A percentile compares a stretch with the other conserved stretches of the same genome.
phyloP scores from a whole-genome alignment of 2,113 vertebrate genomes.

The Eleginops maclovinus region DNA sequence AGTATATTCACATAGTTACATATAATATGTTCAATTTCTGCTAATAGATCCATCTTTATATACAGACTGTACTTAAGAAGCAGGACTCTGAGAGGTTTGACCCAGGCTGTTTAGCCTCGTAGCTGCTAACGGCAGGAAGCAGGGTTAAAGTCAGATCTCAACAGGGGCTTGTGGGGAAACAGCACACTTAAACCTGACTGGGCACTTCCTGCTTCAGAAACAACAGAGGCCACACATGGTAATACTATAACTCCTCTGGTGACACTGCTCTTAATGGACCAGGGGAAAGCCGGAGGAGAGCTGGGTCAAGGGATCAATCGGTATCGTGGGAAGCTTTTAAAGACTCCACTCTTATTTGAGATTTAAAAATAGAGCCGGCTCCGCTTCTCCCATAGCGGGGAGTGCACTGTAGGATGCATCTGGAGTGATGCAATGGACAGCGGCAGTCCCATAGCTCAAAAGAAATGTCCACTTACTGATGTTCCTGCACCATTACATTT shows the following conservation, averaged over 20 bases:
- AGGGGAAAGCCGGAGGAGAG: constrained; percentile 65
- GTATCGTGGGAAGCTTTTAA: constrained; percentile 82
- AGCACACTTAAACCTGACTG: constrained; percentile 75
- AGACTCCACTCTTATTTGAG: constrained; percentile 64
- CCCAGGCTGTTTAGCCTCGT: constrained; percentile 36
- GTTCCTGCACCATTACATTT: constrained; percentile 28
- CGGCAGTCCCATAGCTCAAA: constrained; percentile 36
- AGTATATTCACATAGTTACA: no score
- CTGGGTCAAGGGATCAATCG: constrained; percentile 78
- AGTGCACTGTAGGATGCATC: constrained; percentile 56
- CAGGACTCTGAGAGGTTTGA: constrained; percentile 22
- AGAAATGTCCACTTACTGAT: constrained; percentile 36
- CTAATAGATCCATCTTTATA: no score
- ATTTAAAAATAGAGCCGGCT: constrained; percentile 75
- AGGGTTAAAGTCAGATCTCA: constrained; percentile 65
- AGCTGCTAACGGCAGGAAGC: constrained; percentile 65
- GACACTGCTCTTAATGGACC: constrained; percentile 79
- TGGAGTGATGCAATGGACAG: constrained; percentile 41
- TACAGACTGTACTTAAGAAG: background rate
- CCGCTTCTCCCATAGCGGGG: constrained; percentile 62
- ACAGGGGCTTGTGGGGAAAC: constrained; percentile 68
- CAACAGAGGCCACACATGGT: constrained; percentile 69
- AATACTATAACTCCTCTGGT: constrained; percentile 69
- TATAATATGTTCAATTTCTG: no score
- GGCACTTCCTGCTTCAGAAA: constrained; percentile 72